phyloP scores from a whole-genome alignment of 2,888 invertebrate genomes.

The Cyaniris semiargus region DNA sequence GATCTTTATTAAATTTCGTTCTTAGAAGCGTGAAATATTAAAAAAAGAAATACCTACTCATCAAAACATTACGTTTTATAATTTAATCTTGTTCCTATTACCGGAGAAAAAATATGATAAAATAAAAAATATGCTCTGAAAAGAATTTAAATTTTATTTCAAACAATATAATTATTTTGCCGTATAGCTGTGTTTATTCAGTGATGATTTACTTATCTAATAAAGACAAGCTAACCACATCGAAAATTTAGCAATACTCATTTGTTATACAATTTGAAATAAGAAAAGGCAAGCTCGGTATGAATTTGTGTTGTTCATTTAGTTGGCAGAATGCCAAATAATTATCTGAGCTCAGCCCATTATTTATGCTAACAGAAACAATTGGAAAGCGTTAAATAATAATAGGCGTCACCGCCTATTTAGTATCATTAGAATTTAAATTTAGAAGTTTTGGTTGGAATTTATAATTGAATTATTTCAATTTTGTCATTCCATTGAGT shows the following conservation, averaged over 20 bases:
- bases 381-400: slow-evolving; percentile 26
- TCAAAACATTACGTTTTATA: background rate
- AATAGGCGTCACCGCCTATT: slow-evolving; percentile 15
- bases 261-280: slow-evolving; percentile 2
- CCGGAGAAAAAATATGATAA: background rate
- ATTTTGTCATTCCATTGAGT: slow-evolving; percentile 1
- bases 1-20: background rate
- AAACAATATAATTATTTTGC: background rate
- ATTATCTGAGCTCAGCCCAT: slow-evolving; percentile 17
- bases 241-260: background rate
- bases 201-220: background rate
- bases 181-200: background rate
- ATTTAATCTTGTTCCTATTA: background rate
- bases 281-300: background rate
- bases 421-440: slow-evolving; percentile 1
- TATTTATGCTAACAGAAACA: slow-evolving; percentile 23
- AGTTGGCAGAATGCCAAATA: slow-evolving; percentile 27
- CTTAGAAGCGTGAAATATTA: background rate
- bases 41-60: background rate
- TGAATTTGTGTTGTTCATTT: slow-evolving; percentile 25
- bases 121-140: background rate
- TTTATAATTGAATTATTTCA: background rate
- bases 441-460: background rate
- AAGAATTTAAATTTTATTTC: background rate
- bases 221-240: background rate